Evolutionary conservation across 2,113 vertebrate species (phyloP).

Genomic region (Xenopus laevis): DNA sequence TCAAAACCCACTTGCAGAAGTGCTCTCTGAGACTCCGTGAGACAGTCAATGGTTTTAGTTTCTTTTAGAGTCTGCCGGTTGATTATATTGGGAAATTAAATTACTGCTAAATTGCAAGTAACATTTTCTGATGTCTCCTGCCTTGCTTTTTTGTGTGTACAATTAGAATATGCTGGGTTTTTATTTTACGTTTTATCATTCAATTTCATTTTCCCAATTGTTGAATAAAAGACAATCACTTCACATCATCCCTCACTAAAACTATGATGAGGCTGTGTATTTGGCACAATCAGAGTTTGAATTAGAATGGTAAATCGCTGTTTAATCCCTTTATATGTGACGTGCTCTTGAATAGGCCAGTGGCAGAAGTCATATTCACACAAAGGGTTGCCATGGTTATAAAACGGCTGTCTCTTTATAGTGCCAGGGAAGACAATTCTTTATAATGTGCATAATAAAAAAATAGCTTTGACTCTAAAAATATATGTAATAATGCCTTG

Average conservation of each 20-base stretch:
- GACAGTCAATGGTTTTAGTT: no score
- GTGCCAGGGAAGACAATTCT: background rate
- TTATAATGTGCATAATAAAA: background rate
- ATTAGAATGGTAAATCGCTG: conserved; percentile 13
- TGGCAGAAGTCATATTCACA: background rate
- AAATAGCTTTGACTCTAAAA: background rate
- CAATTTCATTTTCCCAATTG: background rate
- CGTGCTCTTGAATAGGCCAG: background rate
- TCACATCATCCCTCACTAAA: background rate
- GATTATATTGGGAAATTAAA: background rate
- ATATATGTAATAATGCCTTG: background rate
- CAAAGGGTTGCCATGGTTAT: conserved; percentile 19
- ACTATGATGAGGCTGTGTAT: conserved; percentile 2
- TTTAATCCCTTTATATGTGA: conserved; percentile 12
- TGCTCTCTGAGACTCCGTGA: no score
- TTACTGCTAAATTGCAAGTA: background rate
- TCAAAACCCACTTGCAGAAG: no score
- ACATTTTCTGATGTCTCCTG: background rate
- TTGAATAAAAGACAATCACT: conserved; percentile 11
- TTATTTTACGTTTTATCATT: background rate
- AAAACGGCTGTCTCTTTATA: background rate
- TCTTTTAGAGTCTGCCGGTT: no score
- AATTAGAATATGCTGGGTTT: background rate
- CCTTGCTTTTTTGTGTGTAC: background rate
- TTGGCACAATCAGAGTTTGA: conserved; percentile 2